Conservation (phyloP, 2,797 vertebrate species). For the Peromyscus attwateri region DNA sequence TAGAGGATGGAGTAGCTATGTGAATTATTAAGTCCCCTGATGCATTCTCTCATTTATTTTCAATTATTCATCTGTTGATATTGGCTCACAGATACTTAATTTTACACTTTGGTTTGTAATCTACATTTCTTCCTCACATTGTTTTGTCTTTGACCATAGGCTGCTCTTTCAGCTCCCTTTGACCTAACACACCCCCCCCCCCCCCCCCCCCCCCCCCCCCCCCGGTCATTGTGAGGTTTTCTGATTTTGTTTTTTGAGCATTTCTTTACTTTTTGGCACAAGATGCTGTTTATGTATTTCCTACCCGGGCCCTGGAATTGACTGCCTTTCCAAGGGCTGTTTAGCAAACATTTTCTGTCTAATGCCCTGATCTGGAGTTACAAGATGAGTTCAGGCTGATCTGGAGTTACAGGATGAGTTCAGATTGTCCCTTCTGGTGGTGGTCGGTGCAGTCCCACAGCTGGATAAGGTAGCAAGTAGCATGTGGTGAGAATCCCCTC, state of each 20-base stretch:
- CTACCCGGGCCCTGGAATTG: not conserved
- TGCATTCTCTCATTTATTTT: not conserved
- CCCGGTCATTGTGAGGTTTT: not conserved
- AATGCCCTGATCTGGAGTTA: not conserved
- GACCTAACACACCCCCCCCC: not conserved
- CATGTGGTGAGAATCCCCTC: not conserved
- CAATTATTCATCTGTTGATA: not conserved
- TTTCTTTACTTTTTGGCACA: not conserved
- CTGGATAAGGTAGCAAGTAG: not conserved
- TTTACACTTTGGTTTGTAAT: constrained; percentile 29
- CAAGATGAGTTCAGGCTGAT: not conserved
- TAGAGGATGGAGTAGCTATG: not conserved
- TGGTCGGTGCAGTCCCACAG: not conserved
- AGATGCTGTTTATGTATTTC: not conserved
- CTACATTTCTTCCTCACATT: not conserved
- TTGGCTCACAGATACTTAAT: not conserved
- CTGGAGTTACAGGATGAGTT: not conserved
- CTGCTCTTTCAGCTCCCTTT: not conserved
- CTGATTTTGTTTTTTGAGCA: not conserved
- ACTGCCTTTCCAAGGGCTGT: not conserved
- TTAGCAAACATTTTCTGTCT: not conserved
- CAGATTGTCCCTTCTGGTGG: constrained; percentile 6
- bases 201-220: too few species aligned
- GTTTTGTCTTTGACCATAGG: not conserved
- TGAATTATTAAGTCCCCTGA: not conserved